Evolutionary conservation across 1,140 invertebrate genomes (phyloP), one percentile per base, ranked within the genome.

Genomic region (Zophobas atratus): DNA sequence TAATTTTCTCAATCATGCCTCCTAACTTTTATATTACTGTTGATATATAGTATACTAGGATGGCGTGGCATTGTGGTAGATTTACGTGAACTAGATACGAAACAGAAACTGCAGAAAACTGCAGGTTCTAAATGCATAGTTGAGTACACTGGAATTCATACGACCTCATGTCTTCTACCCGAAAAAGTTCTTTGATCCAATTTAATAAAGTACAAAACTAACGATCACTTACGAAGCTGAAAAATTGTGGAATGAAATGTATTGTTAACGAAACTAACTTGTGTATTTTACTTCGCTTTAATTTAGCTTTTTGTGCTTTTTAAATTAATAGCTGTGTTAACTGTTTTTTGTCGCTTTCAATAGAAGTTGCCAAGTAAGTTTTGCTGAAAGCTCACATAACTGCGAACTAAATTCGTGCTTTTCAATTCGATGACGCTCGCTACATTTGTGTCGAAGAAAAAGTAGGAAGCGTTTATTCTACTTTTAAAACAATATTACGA

Each of bases 281-380:
- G 60, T 20, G 38, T 38, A 43, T 67, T 67, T 67, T 67, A 43
- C 39, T 39, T n/a, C 39, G 60, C 60, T 67, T 67, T 67, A 67
- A 67, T 67, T 67, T 67, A 67, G 60, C 60, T 67, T 67, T 67
- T 67, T 67, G 60, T 67, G 60, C 60, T 67, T 67, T 67, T 67
- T 67, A 67, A 67, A 67, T 67, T 67, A 67, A 67, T 67, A 67
- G 60, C 60, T 67, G 60, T 67, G 60, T 67, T 67, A 67, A 67
- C 60, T 67, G 60, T 67, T 67, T 67, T 67, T 67, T 51, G 2
- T 67, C 60, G 60, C 60, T 67, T 67, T 67, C 60, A 67, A 67
- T 67, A 48, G 60, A 67, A 67, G 60, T 67, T 67, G 60, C 60
- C 60, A 67, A 67, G 39, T 67, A 43, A 46, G 60, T 67, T 43